phyloP scores from a whole-genome alignment of 2,888 invertebrate species.

The Strigamia crassipes region DNA sequence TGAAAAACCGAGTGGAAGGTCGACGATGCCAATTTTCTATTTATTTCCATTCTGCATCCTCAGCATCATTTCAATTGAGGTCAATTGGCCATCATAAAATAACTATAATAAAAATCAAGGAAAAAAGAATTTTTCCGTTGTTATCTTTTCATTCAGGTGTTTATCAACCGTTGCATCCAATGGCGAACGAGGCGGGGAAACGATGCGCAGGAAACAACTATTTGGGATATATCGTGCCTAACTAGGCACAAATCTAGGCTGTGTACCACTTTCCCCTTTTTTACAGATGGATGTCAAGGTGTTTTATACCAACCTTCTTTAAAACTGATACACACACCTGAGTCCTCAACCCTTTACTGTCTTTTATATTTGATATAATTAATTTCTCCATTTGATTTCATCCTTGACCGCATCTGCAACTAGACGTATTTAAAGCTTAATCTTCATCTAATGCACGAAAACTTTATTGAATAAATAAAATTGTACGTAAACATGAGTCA shows the following conservation, averaged over 20 bases:
- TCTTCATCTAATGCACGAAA: too few species aligned
- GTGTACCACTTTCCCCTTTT: constrained; percentile 14
- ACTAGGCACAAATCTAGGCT: constrained; percentile 26
- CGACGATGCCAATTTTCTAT: background rate
- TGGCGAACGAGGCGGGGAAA: constrained; percentile 9
- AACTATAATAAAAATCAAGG: constrained; percentile 7
- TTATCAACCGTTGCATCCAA: constrained; percentile 19
- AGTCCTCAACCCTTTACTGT: constrained; percentile 12
- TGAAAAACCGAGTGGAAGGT: background rate
- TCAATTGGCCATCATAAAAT: constrained; percentile 12
- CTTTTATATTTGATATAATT: background rate
- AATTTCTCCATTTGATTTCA: background rate
- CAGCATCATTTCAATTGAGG: constrained; percentile 26
- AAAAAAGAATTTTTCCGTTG: background rate
- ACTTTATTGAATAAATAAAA: too few species aligned
- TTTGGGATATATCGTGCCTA: constrained; percentile 27
- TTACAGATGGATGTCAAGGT: constrained; percentile 27
- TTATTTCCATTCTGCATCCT: constrained; percentile 22
- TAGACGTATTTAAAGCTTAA: too few species aligned
- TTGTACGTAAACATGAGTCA: too few species aligned
- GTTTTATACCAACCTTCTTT: background rate
- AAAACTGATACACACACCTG: constrained; percentile 26
- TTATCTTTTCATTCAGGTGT: constrained; percentile 30
- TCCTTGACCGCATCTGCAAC: background rate
- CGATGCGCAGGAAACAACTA: constrained; percentile 22